These are phyloP conservation scores for Ceyx margarethae DNA, from an alignment of 2,113 vertebrate species.

Conservation along the genomic window DNA sequence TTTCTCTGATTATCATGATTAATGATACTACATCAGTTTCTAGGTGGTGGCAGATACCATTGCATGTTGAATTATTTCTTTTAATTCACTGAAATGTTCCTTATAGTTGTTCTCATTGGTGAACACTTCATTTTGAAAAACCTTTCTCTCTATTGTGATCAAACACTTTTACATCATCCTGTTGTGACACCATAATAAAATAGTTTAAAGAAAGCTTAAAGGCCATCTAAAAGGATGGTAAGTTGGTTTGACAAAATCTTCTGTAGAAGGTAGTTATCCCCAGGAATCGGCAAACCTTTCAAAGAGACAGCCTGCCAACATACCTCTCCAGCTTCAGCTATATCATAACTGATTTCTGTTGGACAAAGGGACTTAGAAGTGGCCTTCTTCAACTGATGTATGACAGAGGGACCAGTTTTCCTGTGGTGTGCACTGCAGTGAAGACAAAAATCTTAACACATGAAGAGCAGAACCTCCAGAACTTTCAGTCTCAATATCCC, in stretches of 20 bases:
- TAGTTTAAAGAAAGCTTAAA: background rate
- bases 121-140: background rate
- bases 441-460: background rate
- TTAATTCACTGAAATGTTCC: background rate
- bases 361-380: background rate
- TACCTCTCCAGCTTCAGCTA: background rate
- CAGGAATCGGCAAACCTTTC: background rate
- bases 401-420: background rate
- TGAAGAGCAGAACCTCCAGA: background rate
- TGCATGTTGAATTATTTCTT: background rate
- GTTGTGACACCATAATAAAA: background rate
- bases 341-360: background rate
- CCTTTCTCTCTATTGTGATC: background rate
- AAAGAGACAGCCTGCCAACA: background rate
- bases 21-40: background rate
- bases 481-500: background rate
- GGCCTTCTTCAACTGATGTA: background rate
- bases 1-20: background rate
- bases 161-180: background rate
- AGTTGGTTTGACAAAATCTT: background rate
- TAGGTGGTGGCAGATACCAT: background rate
- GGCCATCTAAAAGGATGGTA: background rate
- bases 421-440: background rate
- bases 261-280: background rate
- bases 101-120: background rate